Evolutionary conservation across 2,113 vertebrate species (phyloP).

Genomic region (Phoenicopterus ruber): DNA sequence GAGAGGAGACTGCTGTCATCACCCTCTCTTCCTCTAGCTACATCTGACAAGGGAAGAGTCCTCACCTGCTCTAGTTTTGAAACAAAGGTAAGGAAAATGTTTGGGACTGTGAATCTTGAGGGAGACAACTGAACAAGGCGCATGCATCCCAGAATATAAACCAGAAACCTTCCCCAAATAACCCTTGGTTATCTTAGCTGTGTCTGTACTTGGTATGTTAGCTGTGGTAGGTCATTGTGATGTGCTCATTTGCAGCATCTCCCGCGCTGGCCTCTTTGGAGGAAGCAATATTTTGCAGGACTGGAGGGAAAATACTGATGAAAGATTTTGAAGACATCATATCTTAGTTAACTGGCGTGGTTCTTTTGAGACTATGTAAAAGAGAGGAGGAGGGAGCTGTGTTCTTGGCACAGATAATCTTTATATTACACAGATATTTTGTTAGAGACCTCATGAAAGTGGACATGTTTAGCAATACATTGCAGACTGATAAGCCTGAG

Average conservation of each 20-base stretch:
- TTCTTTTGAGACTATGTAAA: neutral
- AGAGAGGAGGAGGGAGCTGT: neutral
- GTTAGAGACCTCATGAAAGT: neutral
- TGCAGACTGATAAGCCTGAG: neutral
- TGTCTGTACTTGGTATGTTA: neutral
- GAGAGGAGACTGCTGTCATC: neutral
- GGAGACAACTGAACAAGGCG: neutral
- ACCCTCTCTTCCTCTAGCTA: neutral
- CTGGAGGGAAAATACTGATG: neutral
- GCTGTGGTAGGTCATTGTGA: neutral
- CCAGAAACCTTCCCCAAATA: neutral
- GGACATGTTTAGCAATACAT: neutral
- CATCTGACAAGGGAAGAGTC: neutral
- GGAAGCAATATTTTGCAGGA: neutral
- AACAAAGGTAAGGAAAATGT: neutral
- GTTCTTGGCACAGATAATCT: neutral
- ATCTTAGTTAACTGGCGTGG: neutral
- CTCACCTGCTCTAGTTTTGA: neutral
- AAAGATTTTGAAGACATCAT: neutral
- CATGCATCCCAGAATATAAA: neutral
- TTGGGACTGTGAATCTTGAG: neutral
- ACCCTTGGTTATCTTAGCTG: neutral
- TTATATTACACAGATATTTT: neutral
- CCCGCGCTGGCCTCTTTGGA: neutral
- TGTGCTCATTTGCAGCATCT: neutral